phyloP scores from a whole-genome alignment of 2,888 invertebrate species.

The Tholera decimalis region DNA sequence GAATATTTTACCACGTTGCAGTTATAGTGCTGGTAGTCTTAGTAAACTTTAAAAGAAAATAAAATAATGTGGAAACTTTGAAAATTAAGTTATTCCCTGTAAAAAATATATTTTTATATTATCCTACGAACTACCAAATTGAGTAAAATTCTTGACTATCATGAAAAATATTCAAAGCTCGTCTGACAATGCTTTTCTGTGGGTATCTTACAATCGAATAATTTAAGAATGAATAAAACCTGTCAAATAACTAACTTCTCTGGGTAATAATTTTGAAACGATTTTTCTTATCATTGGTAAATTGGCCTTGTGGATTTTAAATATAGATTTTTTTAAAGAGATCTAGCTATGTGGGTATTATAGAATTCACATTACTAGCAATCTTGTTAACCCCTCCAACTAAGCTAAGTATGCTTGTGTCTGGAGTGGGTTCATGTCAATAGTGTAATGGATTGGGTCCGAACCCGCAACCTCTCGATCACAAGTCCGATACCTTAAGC shows the following conservation, averaged over 20 bases:
- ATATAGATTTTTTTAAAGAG: too few relatives aligned
- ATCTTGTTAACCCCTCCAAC: too few relatives aligned
- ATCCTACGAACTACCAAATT: slow-evolving; percentile 25
- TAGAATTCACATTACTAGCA: too few relatives aligned
- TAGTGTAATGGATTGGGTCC: too few relatives aligned
- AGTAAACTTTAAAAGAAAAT: slow-evolving; percentile 14
- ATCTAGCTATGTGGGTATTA: too few relatives aligned
- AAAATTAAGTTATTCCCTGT: neutral
- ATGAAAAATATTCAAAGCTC: slow-evolving; percentile 1
- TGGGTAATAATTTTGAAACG: neutral
- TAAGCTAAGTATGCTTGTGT: too few relatives aligned
- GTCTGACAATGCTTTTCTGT: slow-evolving; percentile 25
- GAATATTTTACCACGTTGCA: slow-evolving; percentile 6
- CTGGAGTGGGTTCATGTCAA: too few relatives aligned
- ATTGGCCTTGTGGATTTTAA: too few relatives aligned
- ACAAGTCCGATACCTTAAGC: too few relatives aligned
- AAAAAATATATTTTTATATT: neutral
- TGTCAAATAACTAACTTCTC: neutral
- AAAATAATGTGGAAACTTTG: neutral
- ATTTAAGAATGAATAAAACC: neutral
- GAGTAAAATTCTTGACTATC: slow-evolving; percentile 8
- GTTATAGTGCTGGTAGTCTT: neutral
- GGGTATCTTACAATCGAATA: slow-evolving; percentile 6
- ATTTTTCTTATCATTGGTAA: neutral
- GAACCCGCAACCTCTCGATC: too few relatives aligned